Base-by-base conservation (phyloP, 1,140 invertebrate genomes). In the Drosophila ambigua region DNA sequence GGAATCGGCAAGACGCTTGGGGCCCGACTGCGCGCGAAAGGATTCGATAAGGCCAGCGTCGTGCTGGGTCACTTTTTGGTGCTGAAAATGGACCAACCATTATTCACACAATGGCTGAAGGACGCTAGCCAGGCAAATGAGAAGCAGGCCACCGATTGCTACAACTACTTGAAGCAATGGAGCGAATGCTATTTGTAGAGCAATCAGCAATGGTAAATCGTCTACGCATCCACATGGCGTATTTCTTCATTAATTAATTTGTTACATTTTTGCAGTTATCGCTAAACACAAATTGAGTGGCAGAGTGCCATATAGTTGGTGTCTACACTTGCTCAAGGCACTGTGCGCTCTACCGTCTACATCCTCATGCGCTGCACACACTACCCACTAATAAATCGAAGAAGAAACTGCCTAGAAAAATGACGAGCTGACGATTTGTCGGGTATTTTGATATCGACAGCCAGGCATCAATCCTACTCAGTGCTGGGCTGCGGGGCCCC, bases 341-440 rank as follows among this genome's bases (percentile, higher is more conserved):
- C 62, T 80, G 44, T 85, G 23, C 6, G 2, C 0, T 28, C 11
- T 41, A 41, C 45, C 39, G 58, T 51, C 51, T 76, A 71, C 55
- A 60, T 69, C 60, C 79, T 58, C 60, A 28, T 11, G 35, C 35
- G 11, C 3, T 0, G 11, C 35, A 39, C 35, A 31, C 31, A 9
- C 73, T 28, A 8, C 59, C 48, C 77, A 60, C 67, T 68, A 77
- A 85, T 80, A 85, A 85, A 81, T 85, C 61, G 78, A 67, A 43
- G 58, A 66, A 71, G 82, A 88, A 88, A 88, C 79, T 65, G 76
- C 72, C 83, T 88, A 24, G 77, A 88, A 88, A 87, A 88, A 88
- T 88, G 83, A 88, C 83, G 83, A 88, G 83, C 83, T 88, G 83
- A 89, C 83, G 83, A 88, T 77, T 79, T 88, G 79, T 88, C 79